These are phyloP conservation scores for Argynnis bischoffii DNA, from an alignment of 2,888 invertebrate species.

Conservation along the genomic window DNA sequence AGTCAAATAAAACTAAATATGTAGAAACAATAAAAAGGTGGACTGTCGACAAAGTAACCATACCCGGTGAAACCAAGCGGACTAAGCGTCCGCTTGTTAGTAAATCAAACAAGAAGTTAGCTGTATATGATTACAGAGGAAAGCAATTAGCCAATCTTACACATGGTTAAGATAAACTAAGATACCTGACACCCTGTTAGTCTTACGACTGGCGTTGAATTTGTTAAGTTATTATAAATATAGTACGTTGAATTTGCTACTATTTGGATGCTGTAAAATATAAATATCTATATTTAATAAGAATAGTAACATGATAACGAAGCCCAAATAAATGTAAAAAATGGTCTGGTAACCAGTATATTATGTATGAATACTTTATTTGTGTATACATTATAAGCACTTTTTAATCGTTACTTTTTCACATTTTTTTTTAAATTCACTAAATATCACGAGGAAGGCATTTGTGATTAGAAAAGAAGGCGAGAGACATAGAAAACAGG, in stretches of 20 bases:
- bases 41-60: slow-evolving; percentile 33
- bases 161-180: slow-evolving; percentile 70
- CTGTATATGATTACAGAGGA: slow-evolving; percentile 72
- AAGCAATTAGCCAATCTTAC: slow-evolving; percentile 73
- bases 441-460: too few relatives aligned
- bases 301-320: too few relatives aligned
- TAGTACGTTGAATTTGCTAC: background rate
- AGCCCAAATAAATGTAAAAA: too few relatives aligned
- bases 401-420: too few relatives aligned
- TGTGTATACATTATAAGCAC: too few relatives aligned
- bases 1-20: slow-evolving; percentile 1
- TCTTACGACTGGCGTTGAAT: slow-evolving; percentile 32
- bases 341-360: too few relatives aligned
- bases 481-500: too few relatives aligned
- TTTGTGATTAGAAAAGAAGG: too few relatives aligned
- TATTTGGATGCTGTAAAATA: background rate
- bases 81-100: slow-evolving; percentile 37
- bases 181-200: slow-evolving; percentile 69
- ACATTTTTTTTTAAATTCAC: too few relatives aligned
- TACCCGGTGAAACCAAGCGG: slow-evolving; percentile 32
- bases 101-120: slow-evolving; percentile 37
- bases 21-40: slow-evolving; percentile 7
- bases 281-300: too few relatives aligned
- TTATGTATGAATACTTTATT: too few relatives aligned
- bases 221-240: slow-evolving; percentile 1